Base-by-base conservation (phyloP, 2,888 invertebrate genomes). In the Drosophila ezoana region DNA sequence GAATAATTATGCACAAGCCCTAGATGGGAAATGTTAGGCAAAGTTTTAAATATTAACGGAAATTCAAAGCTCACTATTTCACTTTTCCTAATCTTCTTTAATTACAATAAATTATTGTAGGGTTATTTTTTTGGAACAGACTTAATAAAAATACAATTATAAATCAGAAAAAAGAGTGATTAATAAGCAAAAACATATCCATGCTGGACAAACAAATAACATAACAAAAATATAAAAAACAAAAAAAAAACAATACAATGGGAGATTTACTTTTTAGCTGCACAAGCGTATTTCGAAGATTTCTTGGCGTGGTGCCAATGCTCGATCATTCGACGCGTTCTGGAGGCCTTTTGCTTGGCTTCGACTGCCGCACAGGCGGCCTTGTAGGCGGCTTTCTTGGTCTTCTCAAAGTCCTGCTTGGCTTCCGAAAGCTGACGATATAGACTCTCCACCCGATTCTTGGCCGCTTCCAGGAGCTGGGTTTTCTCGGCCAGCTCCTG, bases 321-420 rank as follows among this genome's bases (percentile, higher is more conserved):
- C 3, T 1, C n/a, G 4, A 9, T 38, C 62, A 49, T 63, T 1
- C 83, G 68, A 1, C 76, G 62, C 1, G 32, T 20, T 14, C 69
- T 73, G 3, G 79, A 56, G 1, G 90, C 91, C 72, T 90, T 91
- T 10, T 94, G 93, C 73, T 95, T 95, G 6, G 96, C 96, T n/a
- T 95, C 95, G 16, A 94, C 93, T 0, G 96, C 96, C 0, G 96
- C 94, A 63, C 94, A 94, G 20, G 94, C 94, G 0, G 96, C 96
- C 64, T 94, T 94, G 60, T 94, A 94, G 0, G 95, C 95, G 0
- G 95, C 95, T 68, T 94, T 94, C 82, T 95, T 95, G 0, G 96
- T 96, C 16, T 94, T 94, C 0, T 93, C 92, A 48, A 95, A 94
- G 79, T 96, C 96, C 0, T 93, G 92, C 68, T 94, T 94, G 0